Evolutionary conservation across 2,888 invertebrate species (phyloP).

Genomic region (Tineola bisselliella): DNA sequence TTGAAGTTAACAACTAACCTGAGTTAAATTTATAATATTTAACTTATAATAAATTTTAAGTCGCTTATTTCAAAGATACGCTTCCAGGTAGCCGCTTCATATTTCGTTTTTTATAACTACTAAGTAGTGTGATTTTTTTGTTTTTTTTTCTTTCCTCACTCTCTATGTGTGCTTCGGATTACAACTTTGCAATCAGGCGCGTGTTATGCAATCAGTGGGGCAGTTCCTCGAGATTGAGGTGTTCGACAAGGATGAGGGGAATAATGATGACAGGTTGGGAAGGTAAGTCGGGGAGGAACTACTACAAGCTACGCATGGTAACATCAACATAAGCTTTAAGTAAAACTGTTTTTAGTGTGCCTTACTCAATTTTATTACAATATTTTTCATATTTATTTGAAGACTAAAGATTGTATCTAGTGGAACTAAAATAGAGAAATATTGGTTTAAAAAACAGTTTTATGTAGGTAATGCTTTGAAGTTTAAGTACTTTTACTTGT

Average conservation of each 20-base stretch:
- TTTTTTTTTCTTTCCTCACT: slow-evolving; percentile 53
- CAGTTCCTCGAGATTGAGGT: slow-evolving; percentile 80
- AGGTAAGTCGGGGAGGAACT: slow-evolving; percentile 69
- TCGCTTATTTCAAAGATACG: too few species aligned
- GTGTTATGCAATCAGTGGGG: slow-evolving; percentile 72
- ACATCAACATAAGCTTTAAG: too few species aligned
- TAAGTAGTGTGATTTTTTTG: slow-evolving; percentile 32
- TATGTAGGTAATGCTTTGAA: too few species aligned
- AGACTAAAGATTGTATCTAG: too few species aligned
- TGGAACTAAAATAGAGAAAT: too few species aligned
- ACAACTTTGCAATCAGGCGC: slow-evolving; percentile 51
- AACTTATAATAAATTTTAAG: neutral
- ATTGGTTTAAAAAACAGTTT: too few species aligned
- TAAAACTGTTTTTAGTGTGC: too few species aligned
- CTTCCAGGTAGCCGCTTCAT: neutral
- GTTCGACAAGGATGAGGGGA: slow-evolving; percentile 87
- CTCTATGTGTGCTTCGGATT: slow-evolving; percentile 53
- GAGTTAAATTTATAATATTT: neutral
- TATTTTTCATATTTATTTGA: too few species aligned
- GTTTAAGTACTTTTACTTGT: too few species aligned
- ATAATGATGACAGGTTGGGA: slow-evolving; percentile 88
- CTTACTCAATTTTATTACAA: too few species aligned
- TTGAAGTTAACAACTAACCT: too few species aligned
- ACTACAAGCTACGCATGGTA: neutral
- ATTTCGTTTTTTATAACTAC: neutral